These are phyloP conservation scores for Alauda arvensis DNA, from an alignment of 2,797 vertebrate genomes.

Conservation along the genomic window DNA sequence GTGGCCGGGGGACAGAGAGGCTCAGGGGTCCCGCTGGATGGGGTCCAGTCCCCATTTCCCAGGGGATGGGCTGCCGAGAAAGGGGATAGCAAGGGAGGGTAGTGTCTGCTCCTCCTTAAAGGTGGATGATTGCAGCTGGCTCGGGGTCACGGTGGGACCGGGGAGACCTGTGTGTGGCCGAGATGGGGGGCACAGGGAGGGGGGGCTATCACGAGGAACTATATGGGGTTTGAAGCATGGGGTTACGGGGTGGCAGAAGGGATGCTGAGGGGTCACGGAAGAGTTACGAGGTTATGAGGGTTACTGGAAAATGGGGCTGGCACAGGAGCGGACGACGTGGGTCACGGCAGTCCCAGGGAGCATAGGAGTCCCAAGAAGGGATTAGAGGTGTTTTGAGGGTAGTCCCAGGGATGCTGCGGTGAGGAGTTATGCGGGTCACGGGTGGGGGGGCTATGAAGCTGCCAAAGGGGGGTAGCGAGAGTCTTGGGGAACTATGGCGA, in stretches of 20 bases:
- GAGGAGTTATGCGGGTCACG: not conserved
- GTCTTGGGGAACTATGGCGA: not conserved
- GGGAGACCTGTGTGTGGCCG: fast-evolving
- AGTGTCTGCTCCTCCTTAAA: not conserved
- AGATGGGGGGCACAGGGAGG: too few relatives aligned
- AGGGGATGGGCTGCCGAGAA: not conserved
- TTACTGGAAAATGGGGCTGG: not conserved
- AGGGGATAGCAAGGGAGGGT: not conserved
- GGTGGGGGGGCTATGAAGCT: not conserved
- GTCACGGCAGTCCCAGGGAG: not conserved
- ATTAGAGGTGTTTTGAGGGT: not conserved
- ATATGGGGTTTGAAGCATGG: not conserved
- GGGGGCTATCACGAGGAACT: fast-evolving
- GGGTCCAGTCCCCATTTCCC: not conserved
- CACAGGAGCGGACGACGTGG: too few relatives aligned
- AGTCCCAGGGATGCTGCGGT: not conserved
- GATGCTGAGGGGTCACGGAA: not conserved
- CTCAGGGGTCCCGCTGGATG: fast-evolving
- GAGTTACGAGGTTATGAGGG: not conserved
- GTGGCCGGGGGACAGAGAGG: fast-evolving
- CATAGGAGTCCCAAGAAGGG: not conserved
- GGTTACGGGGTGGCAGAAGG: not conserved
- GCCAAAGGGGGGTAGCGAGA: not conserved
- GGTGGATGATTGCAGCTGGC: not conserved
- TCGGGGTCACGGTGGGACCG: fast-evolving